Conservation (phyloP, 2,113 vertebrate genomes). For the Zapornia atra region DNA sequence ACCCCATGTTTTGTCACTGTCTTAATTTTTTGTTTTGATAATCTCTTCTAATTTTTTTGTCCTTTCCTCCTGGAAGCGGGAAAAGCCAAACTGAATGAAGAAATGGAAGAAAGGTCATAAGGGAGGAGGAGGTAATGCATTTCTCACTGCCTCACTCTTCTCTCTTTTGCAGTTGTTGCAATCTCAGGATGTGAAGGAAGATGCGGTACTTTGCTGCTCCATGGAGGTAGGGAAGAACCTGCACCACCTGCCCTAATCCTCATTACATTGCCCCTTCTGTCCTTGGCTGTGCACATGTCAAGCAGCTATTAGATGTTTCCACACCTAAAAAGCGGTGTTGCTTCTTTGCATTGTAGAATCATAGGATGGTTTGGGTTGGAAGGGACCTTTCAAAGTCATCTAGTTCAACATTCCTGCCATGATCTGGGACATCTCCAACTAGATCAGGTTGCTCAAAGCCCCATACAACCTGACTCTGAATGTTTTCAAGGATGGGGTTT, state of each 20-base stretch:
- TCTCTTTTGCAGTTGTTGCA: conserved; percentile 86
- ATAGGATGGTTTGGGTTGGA: not conserved
- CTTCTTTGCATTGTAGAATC: not conserved
- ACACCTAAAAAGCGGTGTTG: not conserved
- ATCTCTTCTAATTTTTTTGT: not conserved
- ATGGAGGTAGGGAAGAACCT: conserved; percentile 88
- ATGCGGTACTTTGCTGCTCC: conserved; percentile 95
- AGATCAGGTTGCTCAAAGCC: too few species aligned
- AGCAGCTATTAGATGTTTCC: not conserved
- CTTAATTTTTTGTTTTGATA: not conserved
- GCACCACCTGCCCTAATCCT: not conserved
- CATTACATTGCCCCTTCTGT: not conserved
- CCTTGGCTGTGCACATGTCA: rapidly evolving
- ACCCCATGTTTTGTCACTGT: not conserved
- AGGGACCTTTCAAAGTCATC: rapidly evolving
- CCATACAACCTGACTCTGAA: too few species aligned
- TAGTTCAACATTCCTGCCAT: too few species aligned
- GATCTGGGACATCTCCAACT: too few species aligned
- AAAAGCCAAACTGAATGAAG: not conserved
- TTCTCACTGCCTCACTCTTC: not conserved
- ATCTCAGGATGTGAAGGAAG: conserved; percentile 94
- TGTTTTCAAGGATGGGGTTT: too few species aligned
- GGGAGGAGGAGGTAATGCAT: rapidly evolving
- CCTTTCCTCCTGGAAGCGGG: not conserved
- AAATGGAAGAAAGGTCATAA: not conserved